Conservation (phyloP, 2,797 vertebrate genomes). For the Acipenser ruthenus region DNA sequence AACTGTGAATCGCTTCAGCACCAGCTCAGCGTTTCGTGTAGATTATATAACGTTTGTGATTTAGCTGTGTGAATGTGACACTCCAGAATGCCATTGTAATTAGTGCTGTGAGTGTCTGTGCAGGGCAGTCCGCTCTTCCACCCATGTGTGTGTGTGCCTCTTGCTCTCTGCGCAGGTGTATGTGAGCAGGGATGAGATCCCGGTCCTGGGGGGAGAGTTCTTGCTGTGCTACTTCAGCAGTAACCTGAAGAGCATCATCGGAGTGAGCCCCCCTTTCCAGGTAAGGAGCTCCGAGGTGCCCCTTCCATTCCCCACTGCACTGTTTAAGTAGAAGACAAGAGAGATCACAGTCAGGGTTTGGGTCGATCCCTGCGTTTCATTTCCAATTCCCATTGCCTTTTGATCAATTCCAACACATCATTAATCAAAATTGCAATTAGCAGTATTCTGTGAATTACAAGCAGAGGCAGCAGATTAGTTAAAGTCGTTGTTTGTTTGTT, state of each 20-base stretch:
- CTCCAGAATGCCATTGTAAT: background rate
- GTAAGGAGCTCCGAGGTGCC: slow-evolving; percentile 43
- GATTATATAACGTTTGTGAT: background rate
- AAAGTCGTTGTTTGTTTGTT: no score
- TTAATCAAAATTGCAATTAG: no score
- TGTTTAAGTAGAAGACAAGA: no score
- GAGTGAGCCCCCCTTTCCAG: slow-evolving; percentile 83
- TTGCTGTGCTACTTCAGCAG: slow-evolving; percentile 84
- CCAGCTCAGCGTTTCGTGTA: no score
- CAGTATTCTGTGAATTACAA: no score
- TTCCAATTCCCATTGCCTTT: no score
- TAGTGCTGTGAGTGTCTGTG: background rate
- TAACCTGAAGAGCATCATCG: slow-evolving; percentile 70
- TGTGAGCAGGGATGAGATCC: slow-evolving; percentile 73
- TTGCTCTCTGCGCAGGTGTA: slow-evolving; percentile 65
- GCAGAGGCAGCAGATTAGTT: no score
- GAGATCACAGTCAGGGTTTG: no score
- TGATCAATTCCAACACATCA: no score
- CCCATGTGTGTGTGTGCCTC: background rate
- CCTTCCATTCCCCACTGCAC: background rate
- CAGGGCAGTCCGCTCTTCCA: background rate
- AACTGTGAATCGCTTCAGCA: no score
- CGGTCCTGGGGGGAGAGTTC: slow-evolving; percentile 71
- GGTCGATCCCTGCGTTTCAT: no score
- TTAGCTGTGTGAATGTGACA: background rate